A percentile compares a stretch with the other conserved stretches of the same genome.
These are phyloP conservation scores for Nomada hirtipes DNA, from an alignment of 2,888 invertebrate species.

Conservation along the genomic window DNA sequence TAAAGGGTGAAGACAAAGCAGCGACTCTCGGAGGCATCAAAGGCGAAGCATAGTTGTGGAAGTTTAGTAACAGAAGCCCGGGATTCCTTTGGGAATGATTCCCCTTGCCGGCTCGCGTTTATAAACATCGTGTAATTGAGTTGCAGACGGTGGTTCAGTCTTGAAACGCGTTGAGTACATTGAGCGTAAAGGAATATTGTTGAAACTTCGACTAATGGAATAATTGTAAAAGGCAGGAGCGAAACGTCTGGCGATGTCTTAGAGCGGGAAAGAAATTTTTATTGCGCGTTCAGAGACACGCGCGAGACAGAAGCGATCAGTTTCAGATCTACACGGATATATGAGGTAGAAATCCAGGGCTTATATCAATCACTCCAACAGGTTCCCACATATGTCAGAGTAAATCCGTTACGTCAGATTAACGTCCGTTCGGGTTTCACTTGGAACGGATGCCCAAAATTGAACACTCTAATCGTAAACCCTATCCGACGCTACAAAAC, in stretches of 20 bases:
- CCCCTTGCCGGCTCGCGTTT: slow-evolving; percentile 7
- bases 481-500: neutral
- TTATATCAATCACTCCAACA: slow-evolving; percentile 5
- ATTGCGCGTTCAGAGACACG: neutral
- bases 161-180: neutral
- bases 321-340: neutral
- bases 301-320: neutral
- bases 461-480: neutral
- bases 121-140: slow-evolving; percentile 21
- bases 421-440: neutral
- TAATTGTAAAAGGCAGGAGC: neutral
- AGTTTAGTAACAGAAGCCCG: slow-evolving; percentile 19
- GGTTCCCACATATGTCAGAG: slow-evolving; percentile 3
- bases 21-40: slow-evolving; percentile 17
- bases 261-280: too few species aligned
- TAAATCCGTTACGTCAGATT: slow-evolving; percentile 8
- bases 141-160: neutral
- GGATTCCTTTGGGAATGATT: slow-evolving; percentile 22
- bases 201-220: neutral
- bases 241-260: neutral
- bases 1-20: slow-evolving; percentile 30
- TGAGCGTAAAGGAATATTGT: too few species aligned
- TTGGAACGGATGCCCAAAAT: neutral
- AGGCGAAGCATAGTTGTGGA: slow-evolving; percentile 11
- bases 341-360: neutral